A percentile compares a stretch with the other conserved stretches of the same genome.
Conservation (phyloP, 1,140 invertebrate species). For the Drosophila sulfurigaster region DNA sequence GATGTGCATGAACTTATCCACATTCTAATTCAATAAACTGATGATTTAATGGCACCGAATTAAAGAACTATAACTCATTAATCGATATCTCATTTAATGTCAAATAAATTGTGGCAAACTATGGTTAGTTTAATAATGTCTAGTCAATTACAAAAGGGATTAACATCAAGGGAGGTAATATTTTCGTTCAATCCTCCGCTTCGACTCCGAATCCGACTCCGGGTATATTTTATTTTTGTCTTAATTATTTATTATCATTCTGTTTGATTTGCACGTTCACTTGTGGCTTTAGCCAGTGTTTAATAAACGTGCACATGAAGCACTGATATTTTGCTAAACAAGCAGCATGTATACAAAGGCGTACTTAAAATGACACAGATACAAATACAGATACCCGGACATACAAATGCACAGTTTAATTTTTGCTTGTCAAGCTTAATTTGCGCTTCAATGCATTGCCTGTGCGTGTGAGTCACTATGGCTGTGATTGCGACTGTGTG, state of each 20-base stretch:
- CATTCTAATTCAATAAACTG: constrained; percentile 55
- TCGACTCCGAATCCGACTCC: not conserved
- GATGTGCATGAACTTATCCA: constrained; percentile 36
- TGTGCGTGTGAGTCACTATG: constrained; percentile 25
- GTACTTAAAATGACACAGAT: constrained; percentile 31
- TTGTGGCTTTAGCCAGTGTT: constrained; percentile 63
- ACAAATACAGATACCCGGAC: constrained; percentile 31
- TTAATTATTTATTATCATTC: constrained; percentile 14
- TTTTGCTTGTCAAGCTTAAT: constrained; percentile 84
- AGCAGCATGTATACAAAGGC: constrained; percentile 39
- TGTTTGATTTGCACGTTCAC: constrained; percentile 39
- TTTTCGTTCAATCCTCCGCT: too few species aligned
- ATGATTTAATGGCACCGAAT: constrained; percentile 13
- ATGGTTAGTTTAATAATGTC: constrained; percentile 8
- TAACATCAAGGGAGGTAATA: not conserved
- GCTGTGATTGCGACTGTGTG: not conserved
- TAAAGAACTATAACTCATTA: constrained; percentile 37
- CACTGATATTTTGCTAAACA: constrained; percentile 79
- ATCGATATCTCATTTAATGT: constrained; percentile 15
- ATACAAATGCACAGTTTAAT: constrained; percentile 73
- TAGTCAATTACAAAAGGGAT: not conserved
- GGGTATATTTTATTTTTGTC: not conserved
- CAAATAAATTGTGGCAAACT: too few species aligned
- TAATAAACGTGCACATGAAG: constrained; percentile 77
- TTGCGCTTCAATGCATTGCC: constrained; percentile 81